Base-by-base conservation (phyloP, 2,888 invertebrate genomes). In the Coleophora flavipennella region DNA sequence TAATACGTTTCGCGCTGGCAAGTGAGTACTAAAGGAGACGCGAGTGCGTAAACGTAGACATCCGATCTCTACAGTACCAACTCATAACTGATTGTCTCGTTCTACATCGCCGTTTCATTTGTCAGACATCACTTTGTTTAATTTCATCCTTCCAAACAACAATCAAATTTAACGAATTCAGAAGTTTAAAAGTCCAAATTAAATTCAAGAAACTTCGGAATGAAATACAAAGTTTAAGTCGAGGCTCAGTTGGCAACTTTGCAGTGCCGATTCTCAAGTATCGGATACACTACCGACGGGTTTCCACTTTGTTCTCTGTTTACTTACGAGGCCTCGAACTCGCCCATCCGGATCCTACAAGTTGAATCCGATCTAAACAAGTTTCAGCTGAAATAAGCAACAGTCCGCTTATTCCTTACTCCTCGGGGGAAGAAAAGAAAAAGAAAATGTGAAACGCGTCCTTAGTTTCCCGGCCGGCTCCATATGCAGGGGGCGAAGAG, bases 311-410 rank as follows among this genome's bases (percentile, higher is more conserved):
- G 52, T 51, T 42, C 42, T 55, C 47, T 52, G 50, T 55, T 51
- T 38, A 38, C 40, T 69, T 67, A 66, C 63, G 60, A 62, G 57
- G 59, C 55, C 62, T 55, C 56, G 53, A 60, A 64, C 62, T 68
- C 59, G 56, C 53, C 70, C 75, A 79, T 72, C 68, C 67, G 67
- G 59, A 65, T 68, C 61, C 59, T 64, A 71, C 68, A 61, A 71
- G 62, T 73, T 67, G 68, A 61, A 72, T 73, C 62, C 69, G 56
- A 55, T 58, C 65, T 76, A 72, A 77, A 77, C 72, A 75, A 78
- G 74, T 78, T 78, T 52, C 61, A 65, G 69, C 57, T 67, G 70
- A 66, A 76, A 77, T 77, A 79, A 78, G 72, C 69, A 67, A 57
- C 60, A 63, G 62, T 62, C 64, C 68, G 70, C 66, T 73, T 76